Conservation (phyloP, 2,797 vertebrate genomes). For the Melopsittacus undulatus region DNA sequence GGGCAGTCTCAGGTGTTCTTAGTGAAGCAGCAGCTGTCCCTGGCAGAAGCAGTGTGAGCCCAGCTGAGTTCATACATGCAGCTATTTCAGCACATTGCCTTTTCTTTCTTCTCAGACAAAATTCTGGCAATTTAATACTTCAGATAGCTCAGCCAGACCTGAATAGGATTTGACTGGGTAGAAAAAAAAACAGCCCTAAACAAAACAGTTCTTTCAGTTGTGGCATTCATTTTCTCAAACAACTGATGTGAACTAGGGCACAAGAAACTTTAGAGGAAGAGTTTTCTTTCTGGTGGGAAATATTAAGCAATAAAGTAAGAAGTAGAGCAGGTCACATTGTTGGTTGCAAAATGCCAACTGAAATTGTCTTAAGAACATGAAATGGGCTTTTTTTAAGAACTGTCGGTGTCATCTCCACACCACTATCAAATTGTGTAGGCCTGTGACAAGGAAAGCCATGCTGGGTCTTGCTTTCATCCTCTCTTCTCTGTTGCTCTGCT, state of each 20-base stretch:
- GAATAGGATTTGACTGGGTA: neutral
- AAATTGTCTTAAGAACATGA: slow-evolving; percentile 20
- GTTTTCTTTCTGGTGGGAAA: slow-evolving; percentile 16
- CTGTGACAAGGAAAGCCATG: neutral
- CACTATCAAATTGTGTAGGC: neutral
- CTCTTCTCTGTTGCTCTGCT: neutral
- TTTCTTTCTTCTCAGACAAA: slow-evolving; percentile 1
- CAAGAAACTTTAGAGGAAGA: slow-evolving; percentile 21
- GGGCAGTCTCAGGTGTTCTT: neutral
- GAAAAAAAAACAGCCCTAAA: neutral
- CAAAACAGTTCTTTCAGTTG: neutral
- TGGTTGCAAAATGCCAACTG: slow-evolving; percentile 48
- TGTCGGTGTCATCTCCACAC: neutral
- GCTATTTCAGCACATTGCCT: slow-evolving; percentile 16
- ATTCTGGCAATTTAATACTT: slow-evolving; percentile 1
- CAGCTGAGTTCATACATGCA: slow-evolving; percentile 1
- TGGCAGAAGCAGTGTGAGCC: slow-evolving; percentile 8
- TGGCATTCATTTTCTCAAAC: neutral
- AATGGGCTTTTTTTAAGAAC: neutral
- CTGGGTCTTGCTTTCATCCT: neutral
- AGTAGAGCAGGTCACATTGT: neutral
- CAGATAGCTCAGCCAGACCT: neutral
- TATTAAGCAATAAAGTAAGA: slow-evolving; percentile 37
- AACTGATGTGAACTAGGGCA: neutral
- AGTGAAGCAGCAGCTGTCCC: slow-evolving; percentile 25